Conservation (phyloP, 2,113 vertebrate species). For the Ochotona curzoniae region DNA sequence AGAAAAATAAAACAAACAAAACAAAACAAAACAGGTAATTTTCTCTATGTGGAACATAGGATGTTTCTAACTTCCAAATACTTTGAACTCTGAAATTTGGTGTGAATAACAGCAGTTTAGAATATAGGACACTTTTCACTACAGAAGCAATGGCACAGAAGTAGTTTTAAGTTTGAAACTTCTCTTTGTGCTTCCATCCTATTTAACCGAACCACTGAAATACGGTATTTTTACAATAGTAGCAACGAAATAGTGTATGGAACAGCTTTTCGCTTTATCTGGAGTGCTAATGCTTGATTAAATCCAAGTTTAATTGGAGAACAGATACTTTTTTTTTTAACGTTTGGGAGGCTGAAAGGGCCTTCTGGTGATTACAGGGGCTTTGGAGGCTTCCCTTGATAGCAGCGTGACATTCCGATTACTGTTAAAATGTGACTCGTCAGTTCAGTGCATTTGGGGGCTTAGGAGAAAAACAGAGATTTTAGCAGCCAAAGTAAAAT, state of each 20-base stretch:
- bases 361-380: slow-evolving; percentile 18
- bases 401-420: not conserved
- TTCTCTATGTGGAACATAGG: not conserved
- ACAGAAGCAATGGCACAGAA: slow-evolving; percentile 31
- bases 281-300: slow-evolving; percentile 1
- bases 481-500: slow-evolving; percentile 3
- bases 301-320: slow-evolving; percentile 53
- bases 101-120: slow-evolving; percentile 33
- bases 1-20: not conserved
- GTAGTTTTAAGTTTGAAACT: not conserved
- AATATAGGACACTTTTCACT: slow-evolving; percentile 14
- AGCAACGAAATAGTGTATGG: not conserved
- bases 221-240: slow-evolving; percentile 11
- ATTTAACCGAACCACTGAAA: slow-evolving; percentile 38
- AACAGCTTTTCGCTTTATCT: slow-evolving; percentile 36
- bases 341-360: not conserved
- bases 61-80: slow-evolving; percentile 45
- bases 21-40: slow-evolving; percentile 41
- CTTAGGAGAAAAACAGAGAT: not conserved
- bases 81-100: slow-evolving; percentile 40
- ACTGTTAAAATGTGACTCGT: not conserved
- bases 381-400: slow-evolving; percentile 45
- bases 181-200: not conserved
- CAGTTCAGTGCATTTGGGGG: not conserved
- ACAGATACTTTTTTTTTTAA: not conserved